Evolutionary conservation across 2,113 vertebrate species (phyloP), one percentile per base, ranked within the genome.

Genomic region (Zapornia atra): DNA sequence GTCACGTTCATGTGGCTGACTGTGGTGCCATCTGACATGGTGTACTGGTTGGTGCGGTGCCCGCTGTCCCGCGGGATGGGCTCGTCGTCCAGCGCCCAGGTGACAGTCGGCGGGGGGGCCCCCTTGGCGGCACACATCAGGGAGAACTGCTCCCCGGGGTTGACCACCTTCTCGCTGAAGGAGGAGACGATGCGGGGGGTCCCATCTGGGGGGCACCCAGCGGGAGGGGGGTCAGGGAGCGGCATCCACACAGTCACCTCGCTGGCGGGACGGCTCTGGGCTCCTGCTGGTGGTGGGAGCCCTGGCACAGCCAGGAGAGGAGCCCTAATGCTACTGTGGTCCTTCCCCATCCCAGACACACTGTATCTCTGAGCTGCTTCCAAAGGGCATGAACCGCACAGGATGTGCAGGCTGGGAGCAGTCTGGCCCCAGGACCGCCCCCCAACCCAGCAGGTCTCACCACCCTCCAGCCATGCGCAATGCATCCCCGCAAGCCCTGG

Each of bases 81-180:
- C 98, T 99, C 99, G 4, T 99, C 99, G 8, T 99, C 99, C 98
- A 99, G 97, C 12, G 99, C 99, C 99, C 99, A 99, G 97, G 98
- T 99, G 98, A 99, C 98, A 44, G 99, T 99, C 33, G 99, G 99
- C 2, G 99, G 99, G 1, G 99, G 99, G 2, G 99, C 99, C 16
- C 99, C 99, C 97, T 99, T 99, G 96, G 99, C 99, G 0, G 99
- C 98, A 7, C 99, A 99, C 99, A 99, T 99, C 92, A 99, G 98
- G 46, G 99, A 99, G 97, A 99, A 99, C 33, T 99, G 99, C 94
- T 99, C 99, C 48, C 99, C 99, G 0, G 99, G 99, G 87, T 99
- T 99, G 78, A 99, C 99, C 94, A 99, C 99, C 82, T 99, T 99
- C 98, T 99, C 99, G 53, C 99, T 99, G 98, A 99, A 99, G 98